Conservation (phyloP, 2,888 invertebrate genomes). For the Mylabris sibirica region DNA sequence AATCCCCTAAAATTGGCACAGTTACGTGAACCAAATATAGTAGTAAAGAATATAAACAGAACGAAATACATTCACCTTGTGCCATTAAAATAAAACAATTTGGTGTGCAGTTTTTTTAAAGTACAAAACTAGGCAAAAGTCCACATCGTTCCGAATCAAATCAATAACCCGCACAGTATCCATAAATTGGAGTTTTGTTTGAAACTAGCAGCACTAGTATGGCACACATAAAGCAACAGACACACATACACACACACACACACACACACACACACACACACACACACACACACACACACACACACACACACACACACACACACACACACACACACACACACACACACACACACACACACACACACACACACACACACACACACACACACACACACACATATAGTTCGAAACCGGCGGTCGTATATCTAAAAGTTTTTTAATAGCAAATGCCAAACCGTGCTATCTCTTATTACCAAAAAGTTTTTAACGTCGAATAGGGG, state of each 20-base stretch:
- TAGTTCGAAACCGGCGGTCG: constrained; percentile 48
- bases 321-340: constrained; percentile 18
- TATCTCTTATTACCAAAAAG: constrained; percentile 51
- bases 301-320: constrained; percentile 19
- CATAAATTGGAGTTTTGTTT: constrained; percentile 51
- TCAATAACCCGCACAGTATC: constrained; percentile 54
- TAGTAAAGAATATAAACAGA: not conserved
- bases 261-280: constrained; percentile 19
- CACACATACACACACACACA: constrained; percentile 22
- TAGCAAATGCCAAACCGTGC: constrained; percentile 51
- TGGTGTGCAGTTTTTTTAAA: constrained; percentile 31
- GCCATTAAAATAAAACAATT: constrained; percentile 26
- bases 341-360: constrained; percentile 9
- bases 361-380: constrained; percentile 17
- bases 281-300: constrained; percentile 19
- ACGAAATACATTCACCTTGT: not conserved
- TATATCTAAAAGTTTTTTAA: constrained; percentile 58
- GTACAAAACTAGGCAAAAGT: constrained; percentile 38
- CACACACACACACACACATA: constrained; percentile 17
- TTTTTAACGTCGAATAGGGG: constrained; percentile 44
- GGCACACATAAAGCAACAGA: constrained; percentile 4
- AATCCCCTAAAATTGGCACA: not conserved
- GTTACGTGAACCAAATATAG: not conserved
- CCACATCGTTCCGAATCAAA: constrained; percentile 50
- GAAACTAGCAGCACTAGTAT: constrained; percentile 13